Percentiles rank a stretch among this genome's conserved stretches.
Conservation (phyloP, 2,888 invertebrate genomes). For the Tenodera sinensis region DNA sequence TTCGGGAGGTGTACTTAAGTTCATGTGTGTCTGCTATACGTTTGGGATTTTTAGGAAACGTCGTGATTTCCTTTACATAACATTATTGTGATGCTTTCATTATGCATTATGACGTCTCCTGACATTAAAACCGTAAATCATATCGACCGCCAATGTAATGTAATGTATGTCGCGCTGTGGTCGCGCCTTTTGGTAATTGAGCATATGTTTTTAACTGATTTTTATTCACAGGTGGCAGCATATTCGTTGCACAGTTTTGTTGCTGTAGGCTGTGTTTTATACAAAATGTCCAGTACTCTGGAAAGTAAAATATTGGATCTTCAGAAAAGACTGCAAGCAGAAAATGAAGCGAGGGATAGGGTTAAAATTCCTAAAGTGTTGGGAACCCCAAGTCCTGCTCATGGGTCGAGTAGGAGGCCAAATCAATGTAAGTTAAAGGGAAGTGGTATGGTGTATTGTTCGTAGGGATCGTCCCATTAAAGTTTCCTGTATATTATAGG, state of each 20-base stretch:
- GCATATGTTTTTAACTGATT: neutral
- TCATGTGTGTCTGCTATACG: too few relatives aligned
- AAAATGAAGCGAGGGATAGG: conserved; percentile 59
- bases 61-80: too few relatives aligned
- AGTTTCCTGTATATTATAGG: neutral
- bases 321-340: conserved; percentile 73
- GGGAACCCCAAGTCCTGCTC: conserved; percentile 46
- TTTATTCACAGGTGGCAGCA: neutral
- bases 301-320: conserved; percentile 79
- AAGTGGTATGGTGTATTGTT: neutral
- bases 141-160: neutral
- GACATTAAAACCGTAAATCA: neutral
- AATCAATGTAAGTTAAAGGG: conserved; percentile 57
- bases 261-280: conserved; percentile 18
- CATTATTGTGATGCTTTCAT: too few relatives aligned
- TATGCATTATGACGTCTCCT: too few relatives aligned
- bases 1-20: too few relatives aligned
- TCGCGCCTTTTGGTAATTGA: neutral
- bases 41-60: too few relatives aligned
- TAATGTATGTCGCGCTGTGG: neutral
- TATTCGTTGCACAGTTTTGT: neutral
- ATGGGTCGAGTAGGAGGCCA: conserved; percentile 58
- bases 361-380: conserved; percentile 47
- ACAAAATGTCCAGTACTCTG: conserved; percentile 40
- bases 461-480: neutral